Conservation (phyloP, 2,113 vertebrate genomes). For the Crotalus helleri region DNA sequence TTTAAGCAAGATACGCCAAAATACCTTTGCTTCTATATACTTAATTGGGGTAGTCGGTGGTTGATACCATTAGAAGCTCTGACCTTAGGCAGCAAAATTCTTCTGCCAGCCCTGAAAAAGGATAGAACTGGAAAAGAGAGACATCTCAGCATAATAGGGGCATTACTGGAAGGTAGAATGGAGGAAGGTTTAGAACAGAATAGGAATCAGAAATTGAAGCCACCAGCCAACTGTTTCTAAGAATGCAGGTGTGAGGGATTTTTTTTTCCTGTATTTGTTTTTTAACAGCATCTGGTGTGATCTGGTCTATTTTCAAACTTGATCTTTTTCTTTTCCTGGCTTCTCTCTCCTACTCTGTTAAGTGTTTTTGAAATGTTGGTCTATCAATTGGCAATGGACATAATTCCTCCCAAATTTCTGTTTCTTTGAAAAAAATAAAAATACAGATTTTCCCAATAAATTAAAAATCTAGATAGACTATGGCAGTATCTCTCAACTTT, state of each 20-base stretch:
- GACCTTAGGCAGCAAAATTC: neutral
- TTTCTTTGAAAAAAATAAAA: neutral
- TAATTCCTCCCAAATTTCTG: neutral
- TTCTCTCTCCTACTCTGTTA: neutral
- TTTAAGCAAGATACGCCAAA: neutral
- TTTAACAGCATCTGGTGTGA: neutral
- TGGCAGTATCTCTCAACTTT: neutral
- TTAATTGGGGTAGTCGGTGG: neutral
- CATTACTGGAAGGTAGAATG: neutral
- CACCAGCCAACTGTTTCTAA: neutral
- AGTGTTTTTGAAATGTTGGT: neutral
- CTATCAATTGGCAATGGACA: neutral
- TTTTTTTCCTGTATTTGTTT: neutral
- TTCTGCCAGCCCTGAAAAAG: neutral
- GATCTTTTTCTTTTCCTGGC: neutral
- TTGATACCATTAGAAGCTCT: neutral
- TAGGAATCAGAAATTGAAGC: neutral
- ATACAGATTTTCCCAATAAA: neutral
- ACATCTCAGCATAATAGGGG: neutral
- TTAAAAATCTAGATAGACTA: slow-evolving; percentile 1
- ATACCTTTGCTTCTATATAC: neutral
- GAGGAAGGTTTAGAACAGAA: neutral
- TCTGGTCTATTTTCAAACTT: neutral
- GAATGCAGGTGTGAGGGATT: neutral
- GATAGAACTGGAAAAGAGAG: neutral